Base-by-base conservation (phyloP, 2,797 vertebrate genomes). In the Pteronotus mesoamericanus region DNA sequence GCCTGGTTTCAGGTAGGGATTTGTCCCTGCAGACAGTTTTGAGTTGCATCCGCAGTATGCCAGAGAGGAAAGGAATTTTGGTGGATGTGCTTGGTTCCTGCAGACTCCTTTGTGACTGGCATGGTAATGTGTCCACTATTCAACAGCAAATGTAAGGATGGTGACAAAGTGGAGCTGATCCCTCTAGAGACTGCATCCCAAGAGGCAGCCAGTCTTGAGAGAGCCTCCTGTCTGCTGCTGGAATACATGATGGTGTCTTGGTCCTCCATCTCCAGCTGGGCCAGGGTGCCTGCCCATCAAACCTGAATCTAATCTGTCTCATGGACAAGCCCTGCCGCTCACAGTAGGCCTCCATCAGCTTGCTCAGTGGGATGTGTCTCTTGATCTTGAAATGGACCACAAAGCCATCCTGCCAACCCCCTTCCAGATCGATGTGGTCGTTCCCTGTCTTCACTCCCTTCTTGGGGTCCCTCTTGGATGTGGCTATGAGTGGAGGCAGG, bases 221-320 rank as follows among this genome's bases (percentile, higher is more conserved):
- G 39, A 68, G 96, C 99, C 99, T 96, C 99, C 99, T 0, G 99
- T 99, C 98, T 99, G 99, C 99, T 99, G 99, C 96, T 99, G 99
- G 98, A 99, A 99, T 98, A 99, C 99, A 14, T 99, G 1, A 99
- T 99, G 86, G 98, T 99, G 98, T 99, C 99, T 96, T 99, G 98
- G 0, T 99, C 99, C 97, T 99, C 99, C 99, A 99, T 99, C 99
- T 99, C 99, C 98, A 99, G 98, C 99, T 99, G 98, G 21, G 99
- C 99, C 82, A 99, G 99, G 87, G 99, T 99, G 98, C 99, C 99
- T 0, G 98, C 98, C 98, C 99, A 91, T 99, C 99, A 97, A 99
- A 99, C 98, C 99, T 98, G 98, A 99, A 99, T 84, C 99, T 97
- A 97, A 99, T 99, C 98, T 99, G 99, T 97, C 99, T 99, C 98